Conservation (phyloP, 2,113 vertebrate species). For the Sphaerodactylus townsendi region DNA sequence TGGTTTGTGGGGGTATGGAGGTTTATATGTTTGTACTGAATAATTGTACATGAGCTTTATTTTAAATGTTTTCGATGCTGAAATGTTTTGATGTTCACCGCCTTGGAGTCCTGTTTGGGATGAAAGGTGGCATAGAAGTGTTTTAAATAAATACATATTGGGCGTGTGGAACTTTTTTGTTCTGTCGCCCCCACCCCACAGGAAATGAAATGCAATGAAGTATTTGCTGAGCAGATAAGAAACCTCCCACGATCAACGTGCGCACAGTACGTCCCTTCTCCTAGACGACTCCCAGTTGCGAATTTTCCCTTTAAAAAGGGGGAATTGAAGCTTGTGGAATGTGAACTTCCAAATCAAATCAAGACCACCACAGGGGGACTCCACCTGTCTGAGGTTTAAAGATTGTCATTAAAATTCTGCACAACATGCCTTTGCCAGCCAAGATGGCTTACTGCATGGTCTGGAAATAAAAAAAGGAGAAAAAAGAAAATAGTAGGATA, state of each 20-base stretch:
- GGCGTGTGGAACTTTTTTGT: accelerated
- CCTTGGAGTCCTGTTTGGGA: no score
- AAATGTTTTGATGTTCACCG: no score
- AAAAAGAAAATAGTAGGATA: conserved; percentile 11
- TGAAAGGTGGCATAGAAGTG: no score
- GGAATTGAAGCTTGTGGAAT: not conserved
- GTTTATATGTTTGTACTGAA: no score
- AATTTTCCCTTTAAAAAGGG: not conserved
- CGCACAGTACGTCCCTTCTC: accelerated
- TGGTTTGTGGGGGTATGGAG: no score
- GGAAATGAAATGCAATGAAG: accelerated
- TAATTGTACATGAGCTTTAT: no score
- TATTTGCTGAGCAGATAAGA: not conserved
- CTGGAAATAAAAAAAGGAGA: not conserved
- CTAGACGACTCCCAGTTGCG: not conserved
- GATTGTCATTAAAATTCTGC: conserved; percentile 21
- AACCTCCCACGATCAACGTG: not conserved
- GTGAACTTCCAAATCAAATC: conserved; percentile 8
- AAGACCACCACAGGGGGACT: not conserved
- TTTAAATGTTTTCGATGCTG: no score
- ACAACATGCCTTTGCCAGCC: not conserved
- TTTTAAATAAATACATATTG: not conserved
- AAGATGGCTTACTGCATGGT: not conserved
- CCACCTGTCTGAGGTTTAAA: not conserved
- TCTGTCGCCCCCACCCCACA: accelerated